Conservation (phyloP, 2,113 vertebrate genomes). For the Amphiprion percula region DNA sequence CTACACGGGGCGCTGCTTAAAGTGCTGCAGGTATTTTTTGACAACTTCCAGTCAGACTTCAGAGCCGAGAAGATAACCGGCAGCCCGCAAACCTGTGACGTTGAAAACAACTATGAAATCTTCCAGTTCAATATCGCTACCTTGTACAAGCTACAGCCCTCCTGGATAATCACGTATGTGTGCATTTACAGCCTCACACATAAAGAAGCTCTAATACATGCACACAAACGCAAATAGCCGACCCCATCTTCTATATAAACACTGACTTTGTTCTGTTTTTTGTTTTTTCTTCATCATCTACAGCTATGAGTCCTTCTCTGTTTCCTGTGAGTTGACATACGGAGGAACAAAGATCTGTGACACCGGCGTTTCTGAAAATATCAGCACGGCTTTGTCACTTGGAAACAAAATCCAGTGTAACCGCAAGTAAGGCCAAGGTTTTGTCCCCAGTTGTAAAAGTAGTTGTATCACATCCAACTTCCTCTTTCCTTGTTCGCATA, state of each 20-base stretch:
- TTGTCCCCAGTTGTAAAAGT: background rate
- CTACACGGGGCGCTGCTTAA: conserved; percentile 73
- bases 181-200: background rate
- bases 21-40: conserved; percentile 79
- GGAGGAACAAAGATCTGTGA: conserved; percentile 68
- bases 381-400: conserved; percentile 74
- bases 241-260: background rate
- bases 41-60: conserved; percentile 82
- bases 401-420: conserved; percentile 78
- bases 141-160: conserved; percentile 70
- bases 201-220: background rate
- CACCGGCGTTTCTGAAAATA: conserved; percentile 75
- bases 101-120: conserved; percentile 57
- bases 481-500: background rate
- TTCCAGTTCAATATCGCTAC: conserved; percentile 73
- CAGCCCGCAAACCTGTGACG: conserved; percentile 13
- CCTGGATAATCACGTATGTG: conserved; percentile 74
- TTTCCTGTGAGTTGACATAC: conserved; percentile 75
- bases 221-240: background rate
- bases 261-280: background rate
- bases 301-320: conserved; percentile 79
- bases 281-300: conserved; percentile 4
- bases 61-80: conserved; percentile 3
- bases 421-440: conserved; percentile 70
- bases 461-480: background rate